These are phyloP conservation scores for Chymomyza amoena DNA, from an alignment of 2,888 invertebrate species.

Conservation along the genomic window DNA sequence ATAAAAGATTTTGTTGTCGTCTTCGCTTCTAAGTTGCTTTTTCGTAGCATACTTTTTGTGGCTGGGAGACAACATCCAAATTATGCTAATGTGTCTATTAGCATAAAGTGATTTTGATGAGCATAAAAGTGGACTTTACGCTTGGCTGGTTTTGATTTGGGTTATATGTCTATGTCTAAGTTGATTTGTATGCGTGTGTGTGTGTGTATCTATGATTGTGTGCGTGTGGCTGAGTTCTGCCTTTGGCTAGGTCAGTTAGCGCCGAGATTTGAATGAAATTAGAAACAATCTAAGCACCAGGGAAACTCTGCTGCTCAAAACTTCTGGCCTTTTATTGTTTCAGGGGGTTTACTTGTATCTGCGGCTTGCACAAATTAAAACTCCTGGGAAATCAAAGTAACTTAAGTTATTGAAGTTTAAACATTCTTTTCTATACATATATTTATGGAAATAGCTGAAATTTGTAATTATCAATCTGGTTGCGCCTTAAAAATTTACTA, in stretches of 20 bases:
- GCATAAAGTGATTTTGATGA: slow-evolving; percentile 72
- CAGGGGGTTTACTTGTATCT: background rate
- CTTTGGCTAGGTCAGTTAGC: slow-evolving; percentile 2
- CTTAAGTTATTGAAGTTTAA: background rate
- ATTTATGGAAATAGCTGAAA: background rate
- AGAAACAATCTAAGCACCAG: background rate
- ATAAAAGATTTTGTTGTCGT: slow-evolving; percentile 37
- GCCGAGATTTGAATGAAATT: background rate
- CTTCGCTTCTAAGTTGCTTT: background rate
- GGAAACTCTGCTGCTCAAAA: background rate
- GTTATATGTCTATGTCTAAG: slow-evolving; percentile 37
- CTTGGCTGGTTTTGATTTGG: slow-evolving; percentile 66
- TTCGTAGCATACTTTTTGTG: background rate
- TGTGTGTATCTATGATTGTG: background rate
- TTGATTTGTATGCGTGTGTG: background rate
- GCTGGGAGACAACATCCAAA: slow-evolving; percentile 42
- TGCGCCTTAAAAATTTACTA: too few relatives aligned
- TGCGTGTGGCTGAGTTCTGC: too few relatives aligned
- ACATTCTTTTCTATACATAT: background rate
- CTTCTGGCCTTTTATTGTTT: background rate
- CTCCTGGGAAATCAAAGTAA: background rate
- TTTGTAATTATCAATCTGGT: background rate
- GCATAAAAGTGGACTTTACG: slow-evolving; percentile 69
- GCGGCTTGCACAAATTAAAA: background rate
- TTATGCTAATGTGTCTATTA: slow-evolving; percentile 68